These are phyloP conservation scores for Muntiacus reevesi DNA, from an alignment of 2,113 vertebrate species.

Conservation along the genomic window DNA sequence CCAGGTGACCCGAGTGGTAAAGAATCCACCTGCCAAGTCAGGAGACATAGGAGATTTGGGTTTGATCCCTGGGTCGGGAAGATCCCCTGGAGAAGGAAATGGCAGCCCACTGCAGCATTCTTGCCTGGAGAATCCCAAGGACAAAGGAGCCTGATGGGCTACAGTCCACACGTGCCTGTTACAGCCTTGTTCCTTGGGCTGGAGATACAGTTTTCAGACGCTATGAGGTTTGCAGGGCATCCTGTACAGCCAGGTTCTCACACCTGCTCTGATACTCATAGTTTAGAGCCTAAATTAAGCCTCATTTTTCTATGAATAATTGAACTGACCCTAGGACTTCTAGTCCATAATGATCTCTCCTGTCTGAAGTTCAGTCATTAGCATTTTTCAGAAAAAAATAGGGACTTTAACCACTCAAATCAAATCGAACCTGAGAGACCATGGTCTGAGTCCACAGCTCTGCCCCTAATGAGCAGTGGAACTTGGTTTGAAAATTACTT, in stretches of 20 bases:
- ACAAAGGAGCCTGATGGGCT: background rate
- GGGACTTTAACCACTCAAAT: background rate
- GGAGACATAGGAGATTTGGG: background rate
- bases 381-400: background rate
- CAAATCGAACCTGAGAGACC: background rate
- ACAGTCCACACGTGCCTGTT: background rate
- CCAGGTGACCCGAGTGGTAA: background rate
- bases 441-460: background rate
- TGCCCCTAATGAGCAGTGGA: background rate
- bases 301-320: background rate
- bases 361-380: background rate
- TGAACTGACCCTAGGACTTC: background rate
- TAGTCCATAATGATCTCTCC: background rate
- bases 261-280: background rate
- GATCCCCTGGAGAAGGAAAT: background rate
- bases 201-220: background rate
- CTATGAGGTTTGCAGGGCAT: background rate
- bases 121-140: background rate
- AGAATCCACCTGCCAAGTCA: background rate
- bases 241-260: background rate
- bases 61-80: background rate
- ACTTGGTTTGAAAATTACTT: background rate
- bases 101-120: background rate
- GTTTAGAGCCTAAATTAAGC: background rate
- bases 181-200: background rate